Conservation (phyloP, 2,113 vertebrate species). For the Petromus typicus region DNA sequence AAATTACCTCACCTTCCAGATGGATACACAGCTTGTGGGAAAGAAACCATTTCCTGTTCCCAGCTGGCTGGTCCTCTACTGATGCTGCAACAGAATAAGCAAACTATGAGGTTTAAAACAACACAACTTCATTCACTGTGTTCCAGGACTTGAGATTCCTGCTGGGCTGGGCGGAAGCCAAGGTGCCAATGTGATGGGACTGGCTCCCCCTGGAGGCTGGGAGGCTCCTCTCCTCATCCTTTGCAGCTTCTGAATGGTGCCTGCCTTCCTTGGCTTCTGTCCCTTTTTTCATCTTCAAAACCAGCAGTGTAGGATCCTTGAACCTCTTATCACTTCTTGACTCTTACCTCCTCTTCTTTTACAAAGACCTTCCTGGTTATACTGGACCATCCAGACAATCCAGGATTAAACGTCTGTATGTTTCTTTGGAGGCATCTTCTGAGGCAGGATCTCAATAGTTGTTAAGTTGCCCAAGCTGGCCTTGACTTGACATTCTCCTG, state of each 20-base stretch:
- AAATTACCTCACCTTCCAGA: background rate
- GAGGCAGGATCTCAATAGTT: background rate
- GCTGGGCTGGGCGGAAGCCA: background rate
- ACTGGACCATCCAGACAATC: background rate
- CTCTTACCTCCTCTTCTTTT: background rate
- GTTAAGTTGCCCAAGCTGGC: background rate
- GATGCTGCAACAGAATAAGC: background rate
- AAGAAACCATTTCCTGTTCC: background rate
- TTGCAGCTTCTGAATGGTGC: background rate
- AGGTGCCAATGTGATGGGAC: background rate
- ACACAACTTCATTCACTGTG: background rate
- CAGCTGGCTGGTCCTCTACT: background rate
- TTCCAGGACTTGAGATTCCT: background rate
- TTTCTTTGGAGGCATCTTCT: background rate
- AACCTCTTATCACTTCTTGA: background rate
- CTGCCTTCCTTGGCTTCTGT: background rate
- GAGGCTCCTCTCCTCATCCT: background rate
- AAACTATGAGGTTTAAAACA: background rate
- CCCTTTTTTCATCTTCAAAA: background rate
- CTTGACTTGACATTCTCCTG: background rate
- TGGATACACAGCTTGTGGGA: too few relatives aligned
- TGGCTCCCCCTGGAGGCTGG: background rate
- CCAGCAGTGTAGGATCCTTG: background rate
- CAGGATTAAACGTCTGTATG: background rate
- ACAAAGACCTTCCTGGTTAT: background rate